phyloP scores from a whole-genome alignment of 2,888 invertebrate genomes.

The Gymnoscelis rufifasciata region DNA sequence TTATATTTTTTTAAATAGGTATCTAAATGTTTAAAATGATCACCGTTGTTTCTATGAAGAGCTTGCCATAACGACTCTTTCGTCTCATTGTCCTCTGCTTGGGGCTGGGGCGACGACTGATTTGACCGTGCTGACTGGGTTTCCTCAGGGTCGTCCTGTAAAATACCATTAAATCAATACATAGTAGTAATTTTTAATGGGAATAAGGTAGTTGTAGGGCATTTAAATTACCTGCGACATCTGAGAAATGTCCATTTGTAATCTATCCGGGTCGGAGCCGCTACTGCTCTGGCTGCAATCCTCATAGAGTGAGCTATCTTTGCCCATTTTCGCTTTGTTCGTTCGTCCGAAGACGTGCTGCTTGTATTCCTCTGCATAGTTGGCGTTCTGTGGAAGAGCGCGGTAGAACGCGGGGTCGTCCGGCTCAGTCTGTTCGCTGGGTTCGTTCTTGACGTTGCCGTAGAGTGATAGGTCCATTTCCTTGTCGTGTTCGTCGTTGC shows the following conservation, averaged over 20 bases:
- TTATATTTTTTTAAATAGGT: too few species aligned
- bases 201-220: constrained; percentile 3
- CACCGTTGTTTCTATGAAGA: constrained; percentile 77
- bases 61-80: constrained; percentile 80
- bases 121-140: constrained; percentile 71
- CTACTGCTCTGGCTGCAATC: constrained; percentile 83
- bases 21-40: constrained; percentile 2
- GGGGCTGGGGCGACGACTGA: constrained; percentile 68
- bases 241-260: constrained; percentile 84
- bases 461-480: constrained; percentile 74
- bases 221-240: constrained; percentile 63
- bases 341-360: constrained; percentile 55
- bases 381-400: constrained; percentile 44
- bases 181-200: neutral
- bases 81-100: constrained; percentile 60
- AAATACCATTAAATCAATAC: constrained; percentile 8
- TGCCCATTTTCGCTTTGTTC: constrained; percentile 47
- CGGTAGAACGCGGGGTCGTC: constrained; percentile 46
- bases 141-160: constrained; percentile 71
- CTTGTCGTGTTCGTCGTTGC: constrained; percentile 65
- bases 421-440: constrained; percentile 46
- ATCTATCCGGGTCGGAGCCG: constrained; percentile 85
- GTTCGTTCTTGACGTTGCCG: constrained; percentile 61
- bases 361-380: constrained; percentile 61
- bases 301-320: constrained; percentile 75